These are phyloP conservation scores for Helicoverpa armigera DNA, from an alignment of 1,140 invertebrate genomes.

Conservation along the genomic window DNA sequence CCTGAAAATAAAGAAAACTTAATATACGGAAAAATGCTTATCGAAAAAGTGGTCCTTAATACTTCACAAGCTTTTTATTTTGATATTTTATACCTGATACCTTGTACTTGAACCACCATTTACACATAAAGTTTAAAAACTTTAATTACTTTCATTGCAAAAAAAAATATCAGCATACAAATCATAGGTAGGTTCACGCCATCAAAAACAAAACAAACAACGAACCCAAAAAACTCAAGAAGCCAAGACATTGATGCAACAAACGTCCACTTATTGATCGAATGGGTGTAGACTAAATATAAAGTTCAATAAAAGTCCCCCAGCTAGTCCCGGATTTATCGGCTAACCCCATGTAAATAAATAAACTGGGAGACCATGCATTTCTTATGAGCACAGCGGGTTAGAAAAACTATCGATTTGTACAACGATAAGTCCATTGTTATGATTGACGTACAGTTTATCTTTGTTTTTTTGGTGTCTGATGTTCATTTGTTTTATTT, in stretches of 20 bases:
- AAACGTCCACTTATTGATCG: slow-evolving; percentile 77
- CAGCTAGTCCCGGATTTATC: slow-evolving; percentile 83
- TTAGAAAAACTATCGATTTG: slow-evolving; percentile 78
- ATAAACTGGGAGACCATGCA: slow-evolving; percentile 82
- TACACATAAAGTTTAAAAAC: too few species aligned
- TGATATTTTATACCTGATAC: too few species aligned
- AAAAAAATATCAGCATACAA: too few species aligned
- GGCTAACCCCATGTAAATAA: slow-evolving; percentile 84
- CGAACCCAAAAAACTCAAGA: background rate
- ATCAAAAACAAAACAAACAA: background rate
- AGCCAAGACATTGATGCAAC: slow-evolving; percentile 53
- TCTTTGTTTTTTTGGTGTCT: background rate
- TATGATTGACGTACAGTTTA: slow-evolving; percentile 55
- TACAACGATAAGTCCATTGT: slow-evolving; percentile 54
- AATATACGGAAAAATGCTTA: too few species aligned
- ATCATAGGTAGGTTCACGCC: too few species aligned
- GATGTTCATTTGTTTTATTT: slow-evolving; percentile 1
- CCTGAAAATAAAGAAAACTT: too few species aligned
- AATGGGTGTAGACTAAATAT: slow-evolving; percentile 79
- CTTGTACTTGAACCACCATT: too few species aligned
- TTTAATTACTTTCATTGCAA: too few species aligned
- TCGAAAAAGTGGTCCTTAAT: too few species aligned
- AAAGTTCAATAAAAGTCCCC: slow-evolving; percentile 84
- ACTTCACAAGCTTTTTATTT: too few species aligned
- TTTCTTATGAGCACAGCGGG: slow-evolving; percentile 81